Evolutionary conservation across 1,140 invertebrate genomes (phyloP).

Genomic region (Caenorhabditis briggsae): DNA sequence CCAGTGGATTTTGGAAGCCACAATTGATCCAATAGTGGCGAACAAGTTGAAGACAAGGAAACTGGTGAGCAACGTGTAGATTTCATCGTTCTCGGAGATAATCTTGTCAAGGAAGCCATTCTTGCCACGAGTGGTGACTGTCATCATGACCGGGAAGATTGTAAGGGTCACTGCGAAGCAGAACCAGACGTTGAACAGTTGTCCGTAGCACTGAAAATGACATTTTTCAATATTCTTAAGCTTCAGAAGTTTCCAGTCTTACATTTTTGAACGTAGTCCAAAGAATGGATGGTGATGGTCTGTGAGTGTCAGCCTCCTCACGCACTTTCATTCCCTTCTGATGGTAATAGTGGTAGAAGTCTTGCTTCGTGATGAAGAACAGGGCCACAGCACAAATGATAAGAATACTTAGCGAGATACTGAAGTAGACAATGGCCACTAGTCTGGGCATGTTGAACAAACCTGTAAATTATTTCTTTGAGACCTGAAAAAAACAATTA

Average conservation of each 20-base stretch:
- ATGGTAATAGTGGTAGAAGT: conserved; percentile 61
- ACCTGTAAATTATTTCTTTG: conserved; percentile 51
- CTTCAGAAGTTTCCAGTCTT: not conserved
- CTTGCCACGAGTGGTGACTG: conserved; percentile 32
- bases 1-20: conserved; percentile 58
- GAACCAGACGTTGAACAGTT: conserved; percentile 64
- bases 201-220: conserved; percentile 60
- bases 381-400: conserved; percentile 57
- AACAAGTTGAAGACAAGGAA: conserved; percentile 65
- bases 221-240: not conserved
- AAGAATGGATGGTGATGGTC: conserved; percentile 3
- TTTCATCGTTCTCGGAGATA: conserved; percentile 55
- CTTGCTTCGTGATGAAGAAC: conserved; percentile 39
- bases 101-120: conserved; percentile 8
- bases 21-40: conserved; percentile 57
- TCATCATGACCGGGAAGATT: conserved; percentile 64
- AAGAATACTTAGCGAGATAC: conserved; percentile 57
- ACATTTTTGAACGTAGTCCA: conserved; percentile 44
- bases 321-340: conserved; percentile 38
- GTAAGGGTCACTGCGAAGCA: conserved; percentile 61
- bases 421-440: conserved; percentile 59
- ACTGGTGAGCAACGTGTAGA: conserved; percentile 60
- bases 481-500: not conserved
- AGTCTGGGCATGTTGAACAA: conserved; percentile 26
- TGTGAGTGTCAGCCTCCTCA: conserved; percentile 45